Evolutionary conservation across 2,888 invertebrate genomes (phyloP).

Genomic region (Metellina segmentata): DNA sequence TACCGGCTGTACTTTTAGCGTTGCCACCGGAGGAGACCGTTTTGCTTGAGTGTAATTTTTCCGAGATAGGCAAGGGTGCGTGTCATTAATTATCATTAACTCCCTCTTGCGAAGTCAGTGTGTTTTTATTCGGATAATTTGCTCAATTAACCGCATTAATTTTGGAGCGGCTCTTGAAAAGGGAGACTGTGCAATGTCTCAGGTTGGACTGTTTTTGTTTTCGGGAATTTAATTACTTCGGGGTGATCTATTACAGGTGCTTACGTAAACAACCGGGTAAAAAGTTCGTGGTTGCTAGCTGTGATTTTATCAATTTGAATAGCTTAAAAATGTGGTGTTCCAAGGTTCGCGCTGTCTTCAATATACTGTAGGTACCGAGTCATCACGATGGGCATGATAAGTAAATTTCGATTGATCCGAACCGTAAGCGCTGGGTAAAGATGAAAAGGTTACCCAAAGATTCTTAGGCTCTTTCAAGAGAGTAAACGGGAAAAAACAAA

Average conservation of each 20-base stretch:
- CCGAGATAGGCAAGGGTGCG: not conserved
- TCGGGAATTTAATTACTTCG: not conserved
- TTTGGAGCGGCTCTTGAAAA: not conserved
- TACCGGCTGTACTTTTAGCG: conserved; percentile 12
- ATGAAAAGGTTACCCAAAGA: too few relatives aligned
- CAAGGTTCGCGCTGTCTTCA: too few relatives aligned
- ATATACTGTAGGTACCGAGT: too few relatives aligned
- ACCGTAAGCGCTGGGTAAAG: too few relatives aligned
- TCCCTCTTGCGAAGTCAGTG: conserved; percentile 6
- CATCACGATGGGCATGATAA: too few relatives aligned
- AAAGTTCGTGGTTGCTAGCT: not conserved
- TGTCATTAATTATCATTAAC: conserved; percentile 47
- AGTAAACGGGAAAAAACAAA: too few relatives aligned
- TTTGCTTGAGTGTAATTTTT: not conserved
- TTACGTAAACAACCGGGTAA: not conserved
- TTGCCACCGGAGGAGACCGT: not conserved
- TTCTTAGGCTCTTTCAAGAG: too few relatives aligned
- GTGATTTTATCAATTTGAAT: too few relatives aligned
- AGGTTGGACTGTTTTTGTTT: not conserved
- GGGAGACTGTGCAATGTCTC: not conserved
- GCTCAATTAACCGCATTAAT: not conserved
- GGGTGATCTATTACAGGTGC: not conserved
- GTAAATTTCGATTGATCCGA: too few relatives aligned
- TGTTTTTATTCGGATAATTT: not conserved
- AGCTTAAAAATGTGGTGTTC: too few relatives aligned